Evolutionary conservation across 1,140 invertebrate species (phyloP), one percentile per base, ranked within the genome.

Genomic region (Cherax quadricarinatus): DNA sequence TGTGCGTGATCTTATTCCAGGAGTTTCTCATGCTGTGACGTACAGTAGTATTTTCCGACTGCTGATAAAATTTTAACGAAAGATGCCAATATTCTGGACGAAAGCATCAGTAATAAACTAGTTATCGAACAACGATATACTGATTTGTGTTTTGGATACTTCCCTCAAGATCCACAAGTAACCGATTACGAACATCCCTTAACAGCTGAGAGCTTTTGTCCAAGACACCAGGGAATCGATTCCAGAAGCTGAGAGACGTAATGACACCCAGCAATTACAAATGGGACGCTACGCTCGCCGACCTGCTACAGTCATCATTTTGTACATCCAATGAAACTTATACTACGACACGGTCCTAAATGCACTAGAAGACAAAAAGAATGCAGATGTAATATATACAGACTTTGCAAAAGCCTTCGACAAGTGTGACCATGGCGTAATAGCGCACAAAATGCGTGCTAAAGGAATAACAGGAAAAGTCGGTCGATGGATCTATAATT

Each of bases 21-120:
- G 97, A 4, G 97, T 97, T 0, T 97, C 97, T 94, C 97, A 97
- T 94, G 96, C 96, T 1, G 97, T 96, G 51, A 96, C 96, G 70
- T 97, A 96, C 94, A 94, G 18, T 75, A 51, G 4, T 79, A 88
- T 24, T 24, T 53, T 6, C 21, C 21, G 18, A 21, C 62, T 9
- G 70, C 73, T 41, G 80, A 88, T 10, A 89, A 86, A 70, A 53
- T 78, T 18, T 70, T 94, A 24, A 83, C 83, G 73, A 92, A 88
- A 88, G 90, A 78, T 73, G 86, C 83, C 24, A 73, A 89, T 70
- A 93, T 84, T 51, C 94, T 95, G 62, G 95, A 94, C 60, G 94
- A 95, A 73, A 92, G 91, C 51, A 62, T 95, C 5, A 95, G 93
- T 87, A 94, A 92, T 86, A 95, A 95, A 79, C 86, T 95, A 73